Conservation (phyloP, 2,113 vertebrate genomes). For the Callaeas wilsoni region DNA sequence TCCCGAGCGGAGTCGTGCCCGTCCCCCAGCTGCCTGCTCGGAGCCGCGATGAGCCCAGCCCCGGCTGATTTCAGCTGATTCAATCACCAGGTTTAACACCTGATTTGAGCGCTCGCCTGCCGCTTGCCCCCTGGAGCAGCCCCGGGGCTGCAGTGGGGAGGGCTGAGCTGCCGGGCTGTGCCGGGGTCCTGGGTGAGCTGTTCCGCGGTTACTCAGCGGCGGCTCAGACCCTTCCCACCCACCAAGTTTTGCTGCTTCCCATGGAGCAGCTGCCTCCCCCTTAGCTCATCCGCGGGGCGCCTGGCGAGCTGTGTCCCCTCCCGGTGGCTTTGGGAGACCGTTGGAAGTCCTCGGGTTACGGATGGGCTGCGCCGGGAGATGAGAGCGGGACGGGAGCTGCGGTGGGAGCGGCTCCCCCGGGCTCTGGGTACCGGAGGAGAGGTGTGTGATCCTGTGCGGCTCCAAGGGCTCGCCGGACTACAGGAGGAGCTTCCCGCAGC, state of each 20-base stretch:
- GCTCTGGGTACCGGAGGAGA: neutral
- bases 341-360: neutral
- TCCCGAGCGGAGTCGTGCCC: neutral
- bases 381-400: neutral
- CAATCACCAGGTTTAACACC: neutral
- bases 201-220: neutral
- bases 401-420: neutral
- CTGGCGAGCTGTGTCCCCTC: neutral
- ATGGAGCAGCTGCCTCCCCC: neutral
- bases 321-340: neutral
- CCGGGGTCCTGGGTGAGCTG: neutral
- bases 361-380: neutral
- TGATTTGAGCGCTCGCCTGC: neutral
- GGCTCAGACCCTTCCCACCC: constrained; percentile 32
- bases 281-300: neutral
- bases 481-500: neutral
- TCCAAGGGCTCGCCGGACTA: neutral
- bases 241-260: constrained; percentile 23
- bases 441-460: neutral
- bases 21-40: neutral
- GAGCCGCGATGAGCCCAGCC: neutral
- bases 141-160: neutral
- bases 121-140: neutral
- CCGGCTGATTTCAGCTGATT: neutral
- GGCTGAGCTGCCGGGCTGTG: neutral